Base-by-base conservation (phyloP, 2,113 vertebrate genomes). In the Sisor rabdophorus region DNA sequence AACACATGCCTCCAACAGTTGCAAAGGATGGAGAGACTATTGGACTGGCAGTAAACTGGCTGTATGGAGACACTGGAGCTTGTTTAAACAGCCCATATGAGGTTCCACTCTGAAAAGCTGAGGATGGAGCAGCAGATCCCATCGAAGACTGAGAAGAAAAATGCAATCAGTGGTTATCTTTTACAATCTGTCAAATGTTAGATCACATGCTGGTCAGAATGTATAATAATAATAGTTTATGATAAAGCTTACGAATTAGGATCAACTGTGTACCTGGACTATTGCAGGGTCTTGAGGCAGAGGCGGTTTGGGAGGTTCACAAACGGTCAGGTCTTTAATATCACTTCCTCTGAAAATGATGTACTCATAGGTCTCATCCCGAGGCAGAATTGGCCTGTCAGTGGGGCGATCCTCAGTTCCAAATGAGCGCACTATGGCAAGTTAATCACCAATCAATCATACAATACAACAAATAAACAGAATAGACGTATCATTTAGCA, bases 261-360 rank as follows among this genome's bases (percentile, higher is more conserved):
- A 72, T 63, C 4, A 44, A 44, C 44, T 22, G 2, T 75, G 80
- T 88, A 97, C 97, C 86, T 99, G 97, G 79, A 99, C 97, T 36
- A 99, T 99, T 78, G 97, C 97, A 77, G 97, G 97, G 84, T 99
- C 97, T 88, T 99, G 97, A 73, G 95, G 96, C 85, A 98, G 89
- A 71, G 91, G 91, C 53, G 95, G 94, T 82, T 98, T 98, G 26
- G 96, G 97, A 0, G 95, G 95, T 89, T 99, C 97, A 87, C 97
- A 98, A 8, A 99, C 97, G 5, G 97, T 99, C 19, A 99, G 92
- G 79, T 99, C 97, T 86, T 99, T 98, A 64, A 99, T 99, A 77
- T 99, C 97, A 55, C 96, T 99, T 32, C 96, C 97, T n/a, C 97
- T 89, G 84, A 99, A 99, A 82, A 99, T 99, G 56, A 99, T 99